Conservation (phyloP, 2,797 vertebrate species). For the Steatocranus sp. region DNA sequence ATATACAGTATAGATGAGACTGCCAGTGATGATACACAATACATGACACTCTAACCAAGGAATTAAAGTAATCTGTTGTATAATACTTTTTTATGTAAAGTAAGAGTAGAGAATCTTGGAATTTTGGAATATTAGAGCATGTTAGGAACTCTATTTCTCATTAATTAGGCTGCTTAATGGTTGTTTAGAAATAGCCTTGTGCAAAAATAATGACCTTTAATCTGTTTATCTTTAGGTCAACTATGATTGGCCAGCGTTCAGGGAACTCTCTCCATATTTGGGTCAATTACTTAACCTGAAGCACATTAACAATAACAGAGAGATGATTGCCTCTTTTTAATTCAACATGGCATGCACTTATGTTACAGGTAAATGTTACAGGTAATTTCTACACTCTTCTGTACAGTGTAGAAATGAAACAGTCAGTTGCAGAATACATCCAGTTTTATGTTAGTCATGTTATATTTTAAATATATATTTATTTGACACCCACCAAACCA, state of each 20-base stretch:
- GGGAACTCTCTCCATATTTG: slow-evolving; percentile 11
- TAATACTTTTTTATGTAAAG: neutral
- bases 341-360: neutral
- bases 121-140: neutral
- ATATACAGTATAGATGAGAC: neutral
- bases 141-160: neutral
- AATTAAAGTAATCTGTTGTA: neutral
- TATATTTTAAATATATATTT: neutral
- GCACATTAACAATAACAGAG: slow-evolving; percentile 16
- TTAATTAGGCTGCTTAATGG: neutral
- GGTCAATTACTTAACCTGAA: slow-evolving; percentile 23
- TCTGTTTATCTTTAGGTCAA: slow-evolving; percentile 13
- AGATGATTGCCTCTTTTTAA: neutral
- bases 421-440: neutral
- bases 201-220: neutral
- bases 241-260: neutral
- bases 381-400: neutral
- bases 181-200: neutral
- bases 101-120: neutral
- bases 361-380: neutral
- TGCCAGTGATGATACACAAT: neutral
- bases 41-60: neutral
- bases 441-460: neutral
- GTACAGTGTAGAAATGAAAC: neutral
- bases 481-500: neutral